Percentiles rank a stretch among this genome's conserved stretches.
Evolutionary conservation across 2,888 invertebrate species (phyloP).

Genomic region (Chromoteleia sp.): DNA sequence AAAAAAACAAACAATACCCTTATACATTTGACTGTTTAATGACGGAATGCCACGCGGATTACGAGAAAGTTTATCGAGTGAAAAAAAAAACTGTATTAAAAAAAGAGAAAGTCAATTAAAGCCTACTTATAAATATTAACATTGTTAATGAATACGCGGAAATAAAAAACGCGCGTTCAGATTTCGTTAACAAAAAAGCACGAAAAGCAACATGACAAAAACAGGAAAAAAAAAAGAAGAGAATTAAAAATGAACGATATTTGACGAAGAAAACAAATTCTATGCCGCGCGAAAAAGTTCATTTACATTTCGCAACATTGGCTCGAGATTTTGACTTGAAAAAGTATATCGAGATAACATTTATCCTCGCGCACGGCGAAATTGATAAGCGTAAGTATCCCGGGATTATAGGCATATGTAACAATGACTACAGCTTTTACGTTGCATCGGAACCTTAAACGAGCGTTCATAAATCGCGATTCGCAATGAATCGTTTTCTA

Average conservation of each 20-base stretch:
- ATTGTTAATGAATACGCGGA: slow-evolving; percentile 32
- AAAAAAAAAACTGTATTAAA: slow-evolving; percentile 55
- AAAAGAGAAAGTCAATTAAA: slow-evolving; percentile 64
- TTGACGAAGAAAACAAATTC: background rate
- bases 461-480: no score
- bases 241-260: background rate
- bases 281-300: background rate
- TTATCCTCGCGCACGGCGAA: background rate
- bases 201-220: background rate
- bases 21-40: slow-evolving; percentile 29
- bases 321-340: background rate
- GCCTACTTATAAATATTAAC: slow-evolving; percentile 50
- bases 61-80: slow-evolving; percentile 60
- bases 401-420: background rate
- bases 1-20: no score
- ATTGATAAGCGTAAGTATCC: background rate
- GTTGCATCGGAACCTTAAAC: no score
- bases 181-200: background rate
- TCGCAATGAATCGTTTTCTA: slow-evolving; percentile 41
- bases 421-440: background rate
- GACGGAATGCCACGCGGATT: slow-evolving; percentile 17
- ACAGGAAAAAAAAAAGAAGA: no score
- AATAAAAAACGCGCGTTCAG: slow-evolving; percentile 13
- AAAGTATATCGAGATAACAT: background rate
- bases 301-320: background rate